Conservation (phyloP, 2,888 invertebrate species). For the Lasioglossum oenotherae region DNA sequence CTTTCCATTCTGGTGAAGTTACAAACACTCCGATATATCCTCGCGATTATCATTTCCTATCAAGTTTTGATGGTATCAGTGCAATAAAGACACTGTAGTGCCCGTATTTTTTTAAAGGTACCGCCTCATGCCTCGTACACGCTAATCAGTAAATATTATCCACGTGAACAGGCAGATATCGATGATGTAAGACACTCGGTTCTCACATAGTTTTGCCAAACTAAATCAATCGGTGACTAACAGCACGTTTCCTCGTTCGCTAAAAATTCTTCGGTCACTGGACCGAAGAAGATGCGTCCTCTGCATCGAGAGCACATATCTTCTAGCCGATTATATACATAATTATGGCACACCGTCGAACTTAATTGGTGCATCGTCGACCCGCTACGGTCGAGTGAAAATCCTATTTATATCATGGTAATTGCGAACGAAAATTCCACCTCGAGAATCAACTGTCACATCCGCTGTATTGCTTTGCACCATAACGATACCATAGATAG, state of each 20-base stretch:
- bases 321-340: slow-evolving; percentile 22
- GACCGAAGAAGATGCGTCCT: slow-evolving; percentile 35
- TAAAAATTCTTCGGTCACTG: slow-evolving; percentile 33
- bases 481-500: background rate
- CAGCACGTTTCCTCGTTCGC: background rate
- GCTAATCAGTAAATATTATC: slow-evolving; percentile 6
- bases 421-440: slow-evolving; percentile 10
- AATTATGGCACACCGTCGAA: slow-evolving; percentile 21
- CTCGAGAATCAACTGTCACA: slow-evolving; percentile 5
- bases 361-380: slow-evolving; percentile 42
- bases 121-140: slow-evolving; percentile 7
- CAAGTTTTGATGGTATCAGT: slow-evolving; percentile 9
- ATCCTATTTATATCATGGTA: slow-evolving; percentile 14
- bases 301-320: slow-evolving; percentile 35
- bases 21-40: background rate
- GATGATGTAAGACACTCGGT: slow-evolving; percentile 14
- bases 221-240: slow-evolving; percentile 22
- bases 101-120: slow-evolving; percentile 14
- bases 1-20: slow-evolving; percentile 1
- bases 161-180: slow-evolving; percentile 5
- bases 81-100: background rate
- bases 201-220: slow-evolving; percentile 27
- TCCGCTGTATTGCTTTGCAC: background rate
- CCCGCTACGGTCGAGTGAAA: background rate
- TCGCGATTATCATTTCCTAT: background rate